These are phyloP conservation scores for Drosophila ohnishii DNA, from an alignment of 1,140 invertebrate genomes.

Conservation along the genomic window DNA sequence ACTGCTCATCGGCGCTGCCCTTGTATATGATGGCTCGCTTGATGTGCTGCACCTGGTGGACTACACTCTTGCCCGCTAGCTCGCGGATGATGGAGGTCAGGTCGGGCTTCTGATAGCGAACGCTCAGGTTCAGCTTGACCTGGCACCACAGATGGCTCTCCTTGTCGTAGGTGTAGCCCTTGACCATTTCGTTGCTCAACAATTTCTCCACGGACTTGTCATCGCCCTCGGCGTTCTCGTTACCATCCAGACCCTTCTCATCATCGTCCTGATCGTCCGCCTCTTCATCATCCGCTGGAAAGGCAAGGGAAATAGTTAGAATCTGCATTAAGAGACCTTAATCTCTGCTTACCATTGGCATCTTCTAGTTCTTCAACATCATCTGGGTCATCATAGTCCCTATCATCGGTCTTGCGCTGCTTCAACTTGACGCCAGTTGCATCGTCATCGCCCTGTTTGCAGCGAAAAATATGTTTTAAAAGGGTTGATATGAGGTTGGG, in stretches of 20 bases:
- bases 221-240: constrained; percentile 84
- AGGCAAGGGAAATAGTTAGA: neutral
- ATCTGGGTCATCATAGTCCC: constrained; percentile 92
- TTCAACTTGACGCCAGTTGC: constrained; percentile 85
- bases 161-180: constrained; percentile 90
- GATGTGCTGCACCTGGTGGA: constrained; percentile 92
- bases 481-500: no score
- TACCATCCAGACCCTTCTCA: constrained; percentile 79
- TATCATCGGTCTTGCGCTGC: constrained; percentile 86
- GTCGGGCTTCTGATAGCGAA: constrained; percentile 88
- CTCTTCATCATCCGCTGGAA: constrained; percentile 86
- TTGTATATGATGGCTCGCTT: constrained; percentile 91
- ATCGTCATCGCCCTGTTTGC: constrained; percentile 84
- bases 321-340: fast-evolving
- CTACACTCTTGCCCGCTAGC: constrained; percentile 88
- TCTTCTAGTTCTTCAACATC: constrained; percentile 86
- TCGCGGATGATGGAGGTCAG: constrained; percentile 90
- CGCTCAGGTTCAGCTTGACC: constrained; percentile 87
- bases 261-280: constrained; percentile 88
- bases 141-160: constrained; percentile 89
- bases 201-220: constrained; percentile 84
- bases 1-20: constrained; percentile 85
- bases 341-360: constrained; percentile 71
- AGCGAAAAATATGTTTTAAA: neutral
- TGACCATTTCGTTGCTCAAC: constrained; percentile 82